A percentile compares a stretch with the other conserved stretches of the same genome.
These are phyloP conservation scores for Nerophis ophidion DNA, from an alignment of 2,113 vertebrate species.

Conservation along the genomic window DNA sequence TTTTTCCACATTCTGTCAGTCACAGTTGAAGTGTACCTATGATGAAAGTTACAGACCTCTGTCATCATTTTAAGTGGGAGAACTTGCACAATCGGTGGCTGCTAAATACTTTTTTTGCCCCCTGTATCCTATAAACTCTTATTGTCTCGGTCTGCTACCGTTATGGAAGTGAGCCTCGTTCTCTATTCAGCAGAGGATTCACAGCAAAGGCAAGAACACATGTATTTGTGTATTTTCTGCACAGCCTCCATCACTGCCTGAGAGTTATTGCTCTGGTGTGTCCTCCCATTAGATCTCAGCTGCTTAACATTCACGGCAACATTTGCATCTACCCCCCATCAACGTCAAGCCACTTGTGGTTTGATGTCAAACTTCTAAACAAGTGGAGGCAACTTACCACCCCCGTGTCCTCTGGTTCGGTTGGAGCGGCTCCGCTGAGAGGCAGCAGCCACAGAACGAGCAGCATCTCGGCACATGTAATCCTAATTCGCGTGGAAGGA, in stretches of 20 bases:
- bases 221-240: constrained; percentile 43
- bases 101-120: too few relatives aligned
- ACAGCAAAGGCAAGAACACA: constrained; percentile 23
- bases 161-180: constrained; percentile 19
- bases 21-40: too few relatives aligned
- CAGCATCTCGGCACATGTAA: constrained; percentile 63
- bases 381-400: constrained; percentile 76
- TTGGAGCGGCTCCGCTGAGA: constrained; percentile 65
- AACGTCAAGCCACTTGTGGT: not conserved
- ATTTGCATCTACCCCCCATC: not conserved
- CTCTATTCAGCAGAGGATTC: constrained; percentile 32
- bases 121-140: constrained; percentile 15
- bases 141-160: constrained; percentile 16
- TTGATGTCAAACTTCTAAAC: not conserved
- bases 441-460: constrained; percentile 58
- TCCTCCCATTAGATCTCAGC: constrained; percentile 1
- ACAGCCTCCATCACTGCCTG: constrained; percentile 8
- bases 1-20: too few relatives aligned
- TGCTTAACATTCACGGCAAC: constrained; percentile 35
- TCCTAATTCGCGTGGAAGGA: constrained; percentile 57
- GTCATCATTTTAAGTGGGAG: too few relatives aligned
- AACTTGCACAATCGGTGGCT: too few relatives aligned
- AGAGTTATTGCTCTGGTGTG: not conserved
- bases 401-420: constrained; percentile 80
- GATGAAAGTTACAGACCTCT: too few relatives aligned